Conservation (phyloP, 2,797 vertebrate genomes). For the Coranthus polyacanthus region DNA sequence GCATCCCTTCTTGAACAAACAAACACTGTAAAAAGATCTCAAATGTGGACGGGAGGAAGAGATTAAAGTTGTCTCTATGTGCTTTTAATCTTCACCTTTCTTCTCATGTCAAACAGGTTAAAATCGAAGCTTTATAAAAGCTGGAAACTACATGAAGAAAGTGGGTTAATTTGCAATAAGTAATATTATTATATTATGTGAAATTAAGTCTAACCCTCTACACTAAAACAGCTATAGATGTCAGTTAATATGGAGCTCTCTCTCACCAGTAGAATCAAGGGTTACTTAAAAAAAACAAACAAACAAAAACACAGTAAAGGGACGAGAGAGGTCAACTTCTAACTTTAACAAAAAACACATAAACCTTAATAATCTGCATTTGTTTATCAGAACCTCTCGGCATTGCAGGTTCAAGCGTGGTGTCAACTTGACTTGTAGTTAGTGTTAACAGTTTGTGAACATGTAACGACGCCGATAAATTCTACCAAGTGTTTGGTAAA, state of each 20-base stretch:
- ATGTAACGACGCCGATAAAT: not conserved
- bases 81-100: conserved; percentile 42
- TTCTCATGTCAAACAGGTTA: conserved; percentile 44
- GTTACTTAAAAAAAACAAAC: conserved; percentile 23
- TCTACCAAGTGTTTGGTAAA: too few species aligned
- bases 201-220: conserved; percentile 41
- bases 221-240: conserved; percentile 55
- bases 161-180: conserved; percentile 69
- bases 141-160: conserved; percentile 61
- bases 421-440: not conserved
- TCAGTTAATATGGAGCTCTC: conserved; percentile 50
- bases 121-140: conserved; percentile 86
- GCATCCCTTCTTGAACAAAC: conserved; percentile 46
- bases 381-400: conserved; percentile 17
- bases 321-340: not conserved
- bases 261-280: not conserved
- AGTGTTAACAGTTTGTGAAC: not conserved
- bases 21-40: conserved; percentile 20
- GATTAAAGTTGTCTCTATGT: conserved; percentile 5
- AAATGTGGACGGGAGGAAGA: conserved; percentile 38
- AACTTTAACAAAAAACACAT: conserved; percentile 9
- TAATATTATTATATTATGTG: conserved; percentile 38
- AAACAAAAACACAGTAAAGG: conserved; percentile 6
- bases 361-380: conserved; percentile 16
- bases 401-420: not conserved